Conservation (phyloP, 2,113 vertebrate genomes). For the Tinamus guttatus region DNA sequence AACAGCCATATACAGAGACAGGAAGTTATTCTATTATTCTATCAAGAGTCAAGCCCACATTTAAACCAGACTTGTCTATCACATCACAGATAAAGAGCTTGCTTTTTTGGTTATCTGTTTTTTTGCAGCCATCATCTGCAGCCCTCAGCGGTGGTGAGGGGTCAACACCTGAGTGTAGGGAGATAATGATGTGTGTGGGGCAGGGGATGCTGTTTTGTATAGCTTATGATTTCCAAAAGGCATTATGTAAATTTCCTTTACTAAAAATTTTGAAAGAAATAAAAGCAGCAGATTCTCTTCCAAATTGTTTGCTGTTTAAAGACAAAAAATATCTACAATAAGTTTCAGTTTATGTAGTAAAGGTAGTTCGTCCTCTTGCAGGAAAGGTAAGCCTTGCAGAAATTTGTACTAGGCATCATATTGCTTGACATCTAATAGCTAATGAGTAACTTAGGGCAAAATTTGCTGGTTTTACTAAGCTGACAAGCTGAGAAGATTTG, state of each 20-base stretch:
- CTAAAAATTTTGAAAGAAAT: not conserved
- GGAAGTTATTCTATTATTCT: not conserved
- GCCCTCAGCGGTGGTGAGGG: not conserved
- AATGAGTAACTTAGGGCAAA: not conserved
- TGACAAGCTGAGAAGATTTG: not conserved
- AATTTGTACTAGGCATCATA: not conserved
- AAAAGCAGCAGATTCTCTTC: not conserved
- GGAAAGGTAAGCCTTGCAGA: not conserved
- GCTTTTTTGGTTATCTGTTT: not conserved
- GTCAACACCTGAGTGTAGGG: not conserved
- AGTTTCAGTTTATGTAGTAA: not conserved
- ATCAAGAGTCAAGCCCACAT: not conserved
- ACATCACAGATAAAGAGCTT: not conserved
- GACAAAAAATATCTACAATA: not conserved
- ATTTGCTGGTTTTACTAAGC: not conserved
- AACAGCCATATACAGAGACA: not conserved
- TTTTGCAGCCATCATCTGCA: not conserved
- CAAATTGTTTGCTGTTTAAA: not conserved
- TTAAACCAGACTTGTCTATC: fast-evolving
- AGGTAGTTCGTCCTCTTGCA: not conserved
- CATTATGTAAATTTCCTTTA: not conserved
- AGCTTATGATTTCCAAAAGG: not conserved
- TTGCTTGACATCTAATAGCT: not conserved
- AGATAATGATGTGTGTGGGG: not conserved
- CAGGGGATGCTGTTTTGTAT: not conserved